Conservation (phyloP, 2,113 vertebrate species). For the Picathartes gymnocephalus region DNA sequence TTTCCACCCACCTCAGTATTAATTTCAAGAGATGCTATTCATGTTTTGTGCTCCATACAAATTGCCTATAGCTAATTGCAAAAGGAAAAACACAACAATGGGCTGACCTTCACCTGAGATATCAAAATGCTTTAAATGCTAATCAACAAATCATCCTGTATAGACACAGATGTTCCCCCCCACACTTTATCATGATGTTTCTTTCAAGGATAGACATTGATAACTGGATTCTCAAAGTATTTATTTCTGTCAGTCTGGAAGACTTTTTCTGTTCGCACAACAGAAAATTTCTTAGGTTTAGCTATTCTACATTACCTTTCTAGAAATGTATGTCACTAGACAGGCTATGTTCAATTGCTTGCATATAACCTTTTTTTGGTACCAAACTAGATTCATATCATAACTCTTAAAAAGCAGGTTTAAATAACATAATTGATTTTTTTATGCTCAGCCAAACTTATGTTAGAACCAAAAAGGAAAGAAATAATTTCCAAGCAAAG, state of each 20-base stretch:
- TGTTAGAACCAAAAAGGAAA: not conserved
- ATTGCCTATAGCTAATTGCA: not conserved
- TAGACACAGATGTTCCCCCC: not conserved
- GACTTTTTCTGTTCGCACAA: not conserved
- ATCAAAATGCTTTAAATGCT: not conserved
- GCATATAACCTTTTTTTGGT: not conserved
- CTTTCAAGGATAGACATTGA: not conserved
- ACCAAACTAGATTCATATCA: not conserved
- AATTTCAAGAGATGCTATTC: constrained; percentile 11
- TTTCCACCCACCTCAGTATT: constrained; percentile 16
- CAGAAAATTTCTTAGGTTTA: not conserved
- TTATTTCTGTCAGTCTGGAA: not conserved
- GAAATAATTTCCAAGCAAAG: not conserved
- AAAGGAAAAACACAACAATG: not conserved
- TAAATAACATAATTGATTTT: not conserved
- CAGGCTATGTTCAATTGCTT: not conserved
- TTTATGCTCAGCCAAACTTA: not conserved
- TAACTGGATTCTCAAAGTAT: not conserved
- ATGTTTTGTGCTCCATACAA: not conserved
- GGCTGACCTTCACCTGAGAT: not conserved
- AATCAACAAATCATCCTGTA: not conserved
- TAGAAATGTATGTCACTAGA: not conserved
- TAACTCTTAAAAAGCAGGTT: not conserved
- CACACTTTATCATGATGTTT: not conserved
- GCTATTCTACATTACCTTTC: not conserved